These are phyloP conservation scores for Pristiophorus japonicus DNA, from an alignment of 2,113 vertebrate species.

Conservation along the genomic window DNA sequence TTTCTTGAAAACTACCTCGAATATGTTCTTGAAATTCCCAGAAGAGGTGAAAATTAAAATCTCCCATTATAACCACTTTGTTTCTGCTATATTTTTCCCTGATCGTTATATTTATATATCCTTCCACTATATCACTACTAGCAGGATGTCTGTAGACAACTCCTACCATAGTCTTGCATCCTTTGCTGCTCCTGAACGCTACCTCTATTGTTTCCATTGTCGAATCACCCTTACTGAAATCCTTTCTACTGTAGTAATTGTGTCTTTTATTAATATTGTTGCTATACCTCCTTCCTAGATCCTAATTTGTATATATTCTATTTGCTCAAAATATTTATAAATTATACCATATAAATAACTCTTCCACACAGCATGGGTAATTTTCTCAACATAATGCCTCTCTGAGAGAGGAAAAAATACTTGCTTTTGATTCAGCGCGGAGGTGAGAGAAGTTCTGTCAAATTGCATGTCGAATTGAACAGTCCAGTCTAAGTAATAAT, in stretches of 20 bases:
- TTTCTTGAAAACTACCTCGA: background rate
- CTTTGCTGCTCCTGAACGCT: background rate
- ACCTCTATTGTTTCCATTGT: background rate
- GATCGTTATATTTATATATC: background rate
- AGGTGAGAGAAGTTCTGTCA: background rate
- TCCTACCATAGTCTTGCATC: background rate
- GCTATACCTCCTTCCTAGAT: background rate
- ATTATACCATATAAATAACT: background rate
- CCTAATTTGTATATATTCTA: background rate
- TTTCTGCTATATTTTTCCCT: background rate
- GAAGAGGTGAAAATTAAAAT: background rate
- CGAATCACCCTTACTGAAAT: background rate
- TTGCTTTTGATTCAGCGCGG: background rate
- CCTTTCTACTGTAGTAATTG: background rate
- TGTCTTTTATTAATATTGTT: background rate
- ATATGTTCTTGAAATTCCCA: background rate
- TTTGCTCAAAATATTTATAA: background rate
- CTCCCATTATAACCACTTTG: background rate
- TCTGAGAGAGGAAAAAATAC: background rate
- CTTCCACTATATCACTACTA: background rate
- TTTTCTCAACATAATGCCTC: background rate
- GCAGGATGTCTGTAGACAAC: background rate
- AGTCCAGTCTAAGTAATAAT: background rate
- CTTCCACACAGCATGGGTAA: too few species aligned
- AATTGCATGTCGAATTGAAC: background rate